These are phyloP conservation scores for Falco peregrinus DNA, from an alignment of 2,797 vertebrate species.

Conservation along the genomic window DNA sequence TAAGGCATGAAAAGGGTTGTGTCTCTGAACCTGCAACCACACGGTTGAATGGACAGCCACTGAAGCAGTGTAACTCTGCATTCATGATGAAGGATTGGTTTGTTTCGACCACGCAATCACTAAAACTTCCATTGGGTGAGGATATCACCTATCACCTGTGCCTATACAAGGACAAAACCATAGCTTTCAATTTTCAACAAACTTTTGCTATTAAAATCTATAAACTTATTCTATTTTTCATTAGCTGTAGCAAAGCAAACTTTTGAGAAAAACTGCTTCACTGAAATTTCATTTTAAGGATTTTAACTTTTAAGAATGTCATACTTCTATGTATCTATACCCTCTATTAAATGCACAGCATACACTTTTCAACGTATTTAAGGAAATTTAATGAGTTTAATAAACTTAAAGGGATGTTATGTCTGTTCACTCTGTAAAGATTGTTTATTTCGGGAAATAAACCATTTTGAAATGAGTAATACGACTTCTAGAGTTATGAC, in stretches of 20 bases:
- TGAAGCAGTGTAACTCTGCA: not conserved
- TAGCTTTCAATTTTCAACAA: not conserved
- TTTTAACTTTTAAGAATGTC: constrained; percentile 39
- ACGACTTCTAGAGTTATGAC: constrained; percentile 64
- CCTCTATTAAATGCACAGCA: constrained; percentile 44
- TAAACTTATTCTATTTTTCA: not conserved
- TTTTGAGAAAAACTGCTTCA: not conserved
- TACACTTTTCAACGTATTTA: constrained; percentile 51
- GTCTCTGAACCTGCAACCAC: not conserved
- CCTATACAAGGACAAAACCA: not conserved
- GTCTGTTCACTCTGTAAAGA: constrained; percentile 21
- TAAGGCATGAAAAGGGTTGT: accelerated
- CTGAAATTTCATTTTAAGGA: constrained; percentile 40
- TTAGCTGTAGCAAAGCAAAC: not conserved
- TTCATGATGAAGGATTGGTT: not conserved
- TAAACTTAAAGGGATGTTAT: constrained; percentile 59
- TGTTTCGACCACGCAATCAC: not conserved
- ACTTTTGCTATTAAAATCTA: not conserved
- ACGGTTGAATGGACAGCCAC: not conserved
- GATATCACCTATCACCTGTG: not conserved
- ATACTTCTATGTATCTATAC: constrained; percentile 15
- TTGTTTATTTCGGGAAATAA: constrained; percentile 68
- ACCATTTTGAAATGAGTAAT: constrained; percentile 59
- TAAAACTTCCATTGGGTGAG: not conserved
- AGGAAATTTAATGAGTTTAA: constrained; percentile 71